Conservation (phyloP, 2,113 vertebrate species). For the Engraulis encrasicolus region DNA sequence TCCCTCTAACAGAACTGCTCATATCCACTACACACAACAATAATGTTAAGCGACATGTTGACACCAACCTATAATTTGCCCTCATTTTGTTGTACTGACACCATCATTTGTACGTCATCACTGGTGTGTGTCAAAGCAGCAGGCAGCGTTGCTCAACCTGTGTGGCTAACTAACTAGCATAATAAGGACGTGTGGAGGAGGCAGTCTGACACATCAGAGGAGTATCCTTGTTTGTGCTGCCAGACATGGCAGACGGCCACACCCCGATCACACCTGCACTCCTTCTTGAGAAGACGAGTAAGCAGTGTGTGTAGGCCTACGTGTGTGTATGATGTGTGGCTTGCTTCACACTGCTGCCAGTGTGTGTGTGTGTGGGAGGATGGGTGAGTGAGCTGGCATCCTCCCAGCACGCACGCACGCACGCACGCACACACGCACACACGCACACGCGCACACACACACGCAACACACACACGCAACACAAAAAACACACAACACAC, state of each 20-base stretch:
- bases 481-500: conserved; percentile 29
- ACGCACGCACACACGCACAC: conserved; percentile 39
- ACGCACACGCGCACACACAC: conserved; percentile 36
- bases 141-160: neutral
- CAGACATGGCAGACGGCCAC: neutral
- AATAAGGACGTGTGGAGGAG: conserved; percentile 8
- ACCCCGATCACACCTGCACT: conserved; percentile 16
- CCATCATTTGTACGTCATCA: neutral
- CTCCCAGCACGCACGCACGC: neutral
- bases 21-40: neutral
- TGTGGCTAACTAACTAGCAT: neutral
- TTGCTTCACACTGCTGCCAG: neutral
- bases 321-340: neutral
- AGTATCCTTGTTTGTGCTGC: conserved; percentile 44
- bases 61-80: neutral
- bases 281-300: neutral
- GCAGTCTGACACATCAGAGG: conserved; percentile 31
- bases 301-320: no score
- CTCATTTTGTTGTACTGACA: neutral
- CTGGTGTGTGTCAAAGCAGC: neutral
- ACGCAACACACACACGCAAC: neutral
- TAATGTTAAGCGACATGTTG: neutral
- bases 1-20: neutral
- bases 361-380: neutral
- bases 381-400: no score